Conservation (phyloP, 2,113 vertebrate genomes). For the Dicerorhinus sumatrensis region DNA sequence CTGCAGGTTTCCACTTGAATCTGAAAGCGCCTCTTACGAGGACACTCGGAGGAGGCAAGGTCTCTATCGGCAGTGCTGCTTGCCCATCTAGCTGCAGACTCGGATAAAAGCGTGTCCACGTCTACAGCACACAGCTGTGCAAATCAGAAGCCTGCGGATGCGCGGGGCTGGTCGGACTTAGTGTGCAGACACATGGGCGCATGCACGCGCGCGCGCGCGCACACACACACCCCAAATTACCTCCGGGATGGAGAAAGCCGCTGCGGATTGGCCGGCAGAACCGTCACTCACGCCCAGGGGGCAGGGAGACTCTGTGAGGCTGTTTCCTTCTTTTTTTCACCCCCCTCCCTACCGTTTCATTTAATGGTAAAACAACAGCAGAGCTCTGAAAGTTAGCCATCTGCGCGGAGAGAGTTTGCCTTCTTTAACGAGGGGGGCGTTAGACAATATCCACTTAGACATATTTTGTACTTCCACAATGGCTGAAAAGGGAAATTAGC, state of each 20-base stretch:
- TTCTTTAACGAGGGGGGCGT: slow-evolving; percentile 41
- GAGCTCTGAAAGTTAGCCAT: slow-evolving; percentile 81
- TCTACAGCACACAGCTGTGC: slow-evolving; percentile 43
- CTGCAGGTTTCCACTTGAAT: slow-evolving; percentile 67
- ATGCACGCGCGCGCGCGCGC: slow-evolving; percentile 15
- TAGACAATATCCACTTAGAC: slow-evolving; percentile 69
- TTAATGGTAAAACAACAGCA: slow-evolving; percentile 67
- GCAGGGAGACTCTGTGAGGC: slow-evolving; percentile 74
- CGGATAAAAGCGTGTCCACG: background rate
- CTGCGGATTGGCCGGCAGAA: slow-evolving; percentile 74
- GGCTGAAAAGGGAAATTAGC: slow-evolving; percentile 59
- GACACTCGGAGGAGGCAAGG: background rate
- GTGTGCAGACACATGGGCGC: slow-evolving; percentile 66
- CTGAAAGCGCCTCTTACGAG: slow-evolving; percentile 49
- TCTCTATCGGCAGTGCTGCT: background rate
- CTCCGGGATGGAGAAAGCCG: slow-evolving; percentile 66
- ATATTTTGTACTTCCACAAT: slow-evolving; percentile 48
- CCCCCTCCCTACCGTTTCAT: background rate
- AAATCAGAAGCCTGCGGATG: slow-evolving; percentile 30
- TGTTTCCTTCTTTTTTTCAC: slow-evolving; percentile 39
- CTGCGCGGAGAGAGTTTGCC: slow-evolving; percentile 56
- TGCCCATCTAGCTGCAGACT: background rate
- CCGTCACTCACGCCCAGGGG: slow-evolving; percentile 82
- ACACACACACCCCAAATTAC: slow-evolving; percentile 67
- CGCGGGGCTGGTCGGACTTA: background rate